Conservation (phyloP, 2,888 invertebrate species). For the Tipula lateralis region DNA sequence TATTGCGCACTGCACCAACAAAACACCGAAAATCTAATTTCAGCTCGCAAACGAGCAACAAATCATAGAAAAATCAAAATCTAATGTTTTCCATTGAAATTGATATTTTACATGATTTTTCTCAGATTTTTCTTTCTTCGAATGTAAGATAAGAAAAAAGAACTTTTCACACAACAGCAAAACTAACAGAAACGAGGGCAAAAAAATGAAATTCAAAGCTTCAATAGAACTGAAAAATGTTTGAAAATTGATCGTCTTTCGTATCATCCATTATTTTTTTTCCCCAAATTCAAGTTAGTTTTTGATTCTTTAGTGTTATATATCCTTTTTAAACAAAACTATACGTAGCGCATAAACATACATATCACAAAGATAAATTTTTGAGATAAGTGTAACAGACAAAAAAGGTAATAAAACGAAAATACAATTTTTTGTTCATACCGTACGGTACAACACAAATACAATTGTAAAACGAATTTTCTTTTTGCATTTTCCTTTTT, state of each 20-base stretch:
- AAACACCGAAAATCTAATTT: background rate
- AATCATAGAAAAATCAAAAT: slow-evolving; percentile 24
- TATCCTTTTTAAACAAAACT: background rate
- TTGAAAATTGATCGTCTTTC: slow-evolving; percentile 14
- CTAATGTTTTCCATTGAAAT: slow-evolving; percentile 11
- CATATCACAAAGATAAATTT: background rate
- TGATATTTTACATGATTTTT: slow-evolving; percentile 14
- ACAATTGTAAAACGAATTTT: slow-evolving; percentile 19
- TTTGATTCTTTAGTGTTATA: background rate
- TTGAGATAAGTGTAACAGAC: background rate
- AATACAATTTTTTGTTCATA: background rate
- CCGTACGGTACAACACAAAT: background rate
- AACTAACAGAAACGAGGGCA: background rate
- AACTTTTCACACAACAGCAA: background rate
- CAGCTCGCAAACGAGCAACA: background rate
- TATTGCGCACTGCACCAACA: background rate
- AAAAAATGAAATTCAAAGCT: background rate
- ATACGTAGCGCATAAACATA: background rate
- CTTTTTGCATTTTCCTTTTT: background rate
- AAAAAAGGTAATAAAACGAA: slow-evolving; percentile 19
- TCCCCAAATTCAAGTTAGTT: background rate
- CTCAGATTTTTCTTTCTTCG: background rate
- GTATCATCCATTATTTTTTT: slow-evolving; percentile 2
- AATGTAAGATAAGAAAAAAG: background rate
- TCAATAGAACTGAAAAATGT: background rate